Evolutionary conservation across 2,888 invertebrate species (phyloP), one percentile per base, ranked within the genome.

Genomic region (Drosophila acutilabella): DNA sequence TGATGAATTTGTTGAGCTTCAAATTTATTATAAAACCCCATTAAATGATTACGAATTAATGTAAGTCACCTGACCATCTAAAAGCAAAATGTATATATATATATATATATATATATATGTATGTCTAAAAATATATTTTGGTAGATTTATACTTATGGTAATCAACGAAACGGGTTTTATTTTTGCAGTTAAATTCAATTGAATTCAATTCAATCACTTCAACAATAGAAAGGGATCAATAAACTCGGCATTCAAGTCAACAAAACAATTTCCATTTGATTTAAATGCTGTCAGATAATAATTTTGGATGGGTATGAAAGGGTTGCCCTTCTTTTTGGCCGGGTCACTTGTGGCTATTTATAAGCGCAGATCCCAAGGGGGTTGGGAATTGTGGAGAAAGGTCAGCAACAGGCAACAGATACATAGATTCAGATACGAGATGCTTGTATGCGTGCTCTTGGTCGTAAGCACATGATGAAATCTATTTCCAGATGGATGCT

Each of bases 341-440:
- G 13, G 58, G 20, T 41, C 64, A 78, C 79, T 79, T 79, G 76
- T 67, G 75, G 65, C 83, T 80, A 74, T 82, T 82, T 80, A 81
- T 81, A 74, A 59, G 42, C 66, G 62, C 23, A 23, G 14, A 45
- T 30, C 40, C 53, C 76, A 58, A 47, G 38, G 45, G 48, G 67
- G 13, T 36, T 0, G 13, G n/a, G 6, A 13, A 36, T 13, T 36
- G 13, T 44, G 30, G 47, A 47, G 53, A 71, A 56, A 41, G 77
- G 75, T 72, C 54, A 41, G 45, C n/a, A 57, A 58, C 38, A 54
- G 57, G 38, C 67, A 54, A 8, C 30, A 52, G 41, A 41, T n/a
- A 36, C 13, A 36, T n/a, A 26, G 26, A 44, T 11, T 8, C 11
- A 36, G 36, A 36, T 36, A 36, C 13, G 18, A 42, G 54, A n/a